Evolutionary conservation across 2,888 invertebrate species (phyloP), one percentile per base, ranked within the genome.

Genomic region (Polyommatus iphigenia): DNA sequence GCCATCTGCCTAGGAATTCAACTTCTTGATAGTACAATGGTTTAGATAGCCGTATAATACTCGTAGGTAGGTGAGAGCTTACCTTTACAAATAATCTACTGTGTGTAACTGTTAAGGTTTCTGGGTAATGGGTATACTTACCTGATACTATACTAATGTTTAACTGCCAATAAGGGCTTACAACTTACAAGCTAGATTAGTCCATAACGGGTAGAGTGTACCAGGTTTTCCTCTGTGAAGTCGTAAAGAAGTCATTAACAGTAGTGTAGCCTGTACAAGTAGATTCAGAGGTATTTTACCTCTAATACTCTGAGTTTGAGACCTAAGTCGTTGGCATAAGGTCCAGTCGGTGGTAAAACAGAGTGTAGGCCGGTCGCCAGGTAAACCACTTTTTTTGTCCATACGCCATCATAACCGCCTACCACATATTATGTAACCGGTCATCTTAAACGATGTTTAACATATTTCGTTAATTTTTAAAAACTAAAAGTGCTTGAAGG

Each of bases 241-340:
- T 62, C 62, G 62, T 62, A 72, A 72, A 72, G 18, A 36, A 72
- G 46, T 46, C 41, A 46, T 73, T 46, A 73, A 41, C 72, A 73
- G 13, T 67, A 54, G 54, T 54, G 54, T 54, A 18, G 54, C 54
- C 54, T 54, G 54, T 18, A 54, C 54, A 5, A 15, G 54, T 54
- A 54, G 5, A 54, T 54, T 54, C 18, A 54, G 18, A 18, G 5
- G 54, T 18, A 18, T 54, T 54, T 18, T 18, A 54, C 54, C 54
- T 5, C 18, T 18, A 15, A 50, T 50, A 50, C 15, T 50, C 50
- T 50, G 15, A 50, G 15, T 15, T 4, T 50, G 50, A 15, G 2
- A 0, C 15, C 3, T 50, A 50, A 3, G 13, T 50, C 15, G 13
- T 15, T 50, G 4, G 4, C 50, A 18, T 54, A 54, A 54, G 5